Conservation (phyloP, 2,888 invertebrate species). For the Macaria notata region DNA sequence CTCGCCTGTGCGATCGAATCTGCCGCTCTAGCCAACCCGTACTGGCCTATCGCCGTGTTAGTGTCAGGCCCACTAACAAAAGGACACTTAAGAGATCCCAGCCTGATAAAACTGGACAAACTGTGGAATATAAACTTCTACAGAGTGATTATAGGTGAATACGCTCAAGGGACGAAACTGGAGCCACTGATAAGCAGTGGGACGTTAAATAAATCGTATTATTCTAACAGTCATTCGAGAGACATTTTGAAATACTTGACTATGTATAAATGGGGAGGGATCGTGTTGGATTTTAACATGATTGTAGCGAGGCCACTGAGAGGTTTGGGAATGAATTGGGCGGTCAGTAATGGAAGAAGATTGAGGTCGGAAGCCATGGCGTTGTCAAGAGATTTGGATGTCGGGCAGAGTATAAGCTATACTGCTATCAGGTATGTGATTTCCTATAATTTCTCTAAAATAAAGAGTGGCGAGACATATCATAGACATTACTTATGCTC, state of each 20-base stretch:
- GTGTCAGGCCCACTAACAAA: conserved; percentile 35
- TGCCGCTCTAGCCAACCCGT: conserved; percentile 36
- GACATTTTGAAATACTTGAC: conserved; percentile 85
- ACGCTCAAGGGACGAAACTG: conserved; percentile 78
- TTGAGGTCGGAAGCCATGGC: conserved; percentile 87
- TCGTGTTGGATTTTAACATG: conserved; percentile 89
- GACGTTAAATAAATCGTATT: conserved; percentile 67
- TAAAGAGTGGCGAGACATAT: too few relatives aligned
- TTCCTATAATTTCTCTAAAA: too few relatives aligned
- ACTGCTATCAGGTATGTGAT: conserved; percentile 39
- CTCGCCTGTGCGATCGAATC: conserved; percentile 41
- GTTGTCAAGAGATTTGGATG: conserved; percentile 56
- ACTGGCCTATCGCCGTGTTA: conserved; percentile 70
- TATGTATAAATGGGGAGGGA: conserved; percentile 89
- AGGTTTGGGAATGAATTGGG: conserved; percentile 81
- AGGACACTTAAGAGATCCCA: neutral
- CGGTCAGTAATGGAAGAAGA: conserved; percentile 80
- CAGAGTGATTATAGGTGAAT: conserved; percentile 76
- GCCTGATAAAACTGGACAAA: neutral
- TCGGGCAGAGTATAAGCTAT: conserved; percentile 42
- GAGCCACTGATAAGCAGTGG: conserved; percentile 77
- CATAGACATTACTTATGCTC: too few relatives aligned
- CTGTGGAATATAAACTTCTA: conserved; percentile 16
- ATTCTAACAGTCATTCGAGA: conserved; percentile 84
- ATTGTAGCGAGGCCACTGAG: conserved; percentile 84